Evolutionary conservation across 2,888 invertebrate species (phyloP).

Genomic region (Oscheius sp.): DNA sequence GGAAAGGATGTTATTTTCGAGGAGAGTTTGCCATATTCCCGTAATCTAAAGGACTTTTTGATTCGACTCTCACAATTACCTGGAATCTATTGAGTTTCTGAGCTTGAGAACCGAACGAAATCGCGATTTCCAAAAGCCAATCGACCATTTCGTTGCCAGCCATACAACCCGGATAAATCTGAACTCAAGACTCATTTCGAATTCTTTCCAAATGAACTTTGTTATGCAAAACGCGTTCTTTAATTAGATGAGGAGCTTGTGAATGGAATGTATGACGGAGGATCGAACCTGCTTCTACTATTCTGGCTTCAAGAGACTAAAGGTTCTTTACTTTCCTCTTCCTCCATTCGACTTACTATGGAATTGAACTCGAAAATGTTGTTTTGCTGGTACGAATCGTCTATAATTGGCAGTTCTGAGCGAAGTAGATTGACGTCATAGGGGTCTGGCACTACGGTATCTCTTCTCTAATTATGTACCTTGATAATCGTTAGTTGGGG

Average conservation of each 20-base stretch:
- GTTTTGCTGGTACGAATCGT: constrained; percentile 8
- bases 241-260: constrained; percentile 50
- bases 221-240: constrained; percentile 53
- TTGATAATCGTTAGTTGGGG: constrained; percentile 15
- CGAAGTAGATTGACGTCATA: constrained; percentile 21
- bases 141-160: constrained; percentile 84
- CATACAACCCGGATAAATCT: constrained; percentile 75
- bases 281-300: constrained; percentile 49
- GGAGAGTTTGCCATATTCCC: constrained; percentile 84
- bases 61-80: constrained; percentile 36
- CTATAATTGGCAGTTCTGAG: constrained; percentile 19
- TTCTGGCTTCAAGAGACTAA: constrained; percentile 51
- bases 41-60: constrained; percentile 70
- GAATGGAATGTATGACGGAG: constrained; percentile 50
- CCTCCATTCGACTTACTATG: constrained; percentile 7
- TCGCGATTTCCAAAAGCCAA: constrained; percentile 79
- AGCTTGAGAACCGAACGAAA: constrained; percentile 18
- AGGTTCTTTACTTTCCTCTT: neutral
- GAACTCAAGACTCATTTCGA: neutral
- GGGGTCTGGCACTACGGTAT: constrained; percentile 13
- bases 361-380: constrained; percentile 30
- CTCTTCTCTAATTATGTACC: constrained; percentile 2
- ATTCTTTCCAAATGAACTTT: constrained; percentile 30
- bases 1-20: constrained; percentile 82
- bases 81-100: constrained; percentile 44